Conservation (phyloP, 1,140 invertebrate species). For the Drosophila yakuba region DNA sequence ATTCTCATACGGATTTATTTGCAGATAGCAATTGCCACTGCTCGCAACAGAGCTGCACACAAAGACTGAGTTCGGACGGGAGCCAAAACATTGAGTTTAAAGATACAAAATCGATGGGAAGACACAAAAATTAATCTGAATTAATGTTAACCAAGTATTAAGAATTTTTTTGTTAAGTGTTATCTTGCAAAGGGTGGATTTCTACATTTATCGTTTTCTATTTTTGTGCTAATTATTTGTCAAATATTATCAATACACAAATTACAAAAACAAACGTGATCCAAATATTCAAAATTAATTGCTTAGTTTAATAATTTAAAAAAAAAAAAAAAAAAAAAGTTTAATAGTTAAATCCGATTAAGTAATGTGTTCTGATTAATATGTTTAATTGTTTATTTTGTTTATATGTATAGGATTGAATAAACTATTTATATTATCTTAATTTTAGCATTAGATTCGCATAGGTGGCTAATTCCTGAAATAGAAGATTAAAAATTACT, state of each 20-base stretch:
- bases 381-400: slow-evolving; percentile 1
- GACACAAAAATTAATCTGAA: background rate
- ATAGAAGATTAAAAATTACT: no score
- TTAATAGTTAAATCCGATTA: background rate
- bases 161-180: slow-evolving; percentile 9
- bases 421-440: background rate
- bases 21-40: slow-evolving; percentile 50
- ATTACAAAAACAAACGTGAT: background rate
- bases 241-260: background rate
- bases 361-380: background rate
- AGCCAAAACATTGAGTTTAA: background rate
- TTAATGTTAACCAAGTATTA: slow-evolving; percentile 20
- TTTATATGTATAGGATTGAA: background rate
- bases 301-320: no score
- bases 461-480: no score
- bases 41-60: slow-evolving; percentile 14
- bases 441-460: no score
- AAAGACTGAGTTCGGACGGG: background rate
- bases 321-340: no score
- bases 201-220: background rate
- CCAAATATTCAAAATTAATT: background rate
- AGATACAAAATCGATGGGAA: background rate
- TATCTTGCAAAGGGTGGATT: background rate
- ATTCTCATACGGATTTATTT: background rate
- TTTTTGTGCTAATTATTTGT: slow-evolving; percentile 1